Conservation (phyloP, 2,797 vertebrate genomes). For the Gouania willdenowi region DNA sequence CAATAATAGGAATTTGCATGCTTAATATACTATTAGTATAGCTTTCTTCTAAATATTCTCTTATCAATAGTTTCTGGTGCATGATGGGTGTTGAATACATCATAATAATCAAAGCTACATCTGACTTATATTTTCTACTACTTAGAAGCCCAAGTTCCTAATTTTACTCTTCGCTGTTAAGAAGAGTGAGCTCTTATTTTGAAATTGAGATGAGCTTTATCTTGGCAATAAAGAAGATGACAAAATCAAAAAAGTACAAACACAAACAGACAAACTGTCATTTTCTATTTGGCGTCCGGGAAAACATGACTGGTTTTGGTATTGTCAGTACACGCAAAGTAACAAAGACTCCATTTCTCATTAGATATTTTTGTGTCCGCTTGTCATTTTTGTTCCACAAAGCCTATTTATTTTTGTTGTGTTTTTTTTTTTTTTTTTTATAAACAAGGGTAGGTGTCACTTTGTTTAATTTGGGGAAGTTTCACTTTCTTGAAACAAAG, state of each 20-base stretch:
- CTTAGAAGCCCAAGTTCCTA: too few species aligned
- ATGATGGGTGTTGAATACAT: too few species aligned
- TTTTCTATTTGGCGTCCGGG: background rate
- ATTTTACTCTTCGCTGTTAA: background rate
- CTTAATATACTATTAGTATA: too few species aligned
- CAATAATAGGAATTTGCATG: too few species aligned
- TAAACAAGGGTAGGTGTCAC: constrained; percentile 9
- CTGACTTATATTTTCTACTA: too few species aligned
- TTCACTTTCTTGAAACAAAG: constrained; percentile 18
- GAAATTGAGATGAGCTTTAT: background rate
- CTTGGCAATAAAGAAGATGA: background rate
- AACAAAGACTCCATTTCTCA: background rate
- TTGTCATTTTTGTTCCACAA: constrained; percentile 6
- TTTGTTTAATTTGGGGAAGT: constrained; percentile 11
- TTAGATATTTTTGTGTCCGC: background rate
- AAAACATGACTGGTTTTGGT: too few species aligned
- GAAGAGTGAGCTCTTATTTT: too few species aligned
- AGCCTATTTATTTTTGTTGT: background rate
- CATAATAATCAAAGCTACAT: too few species aligned
- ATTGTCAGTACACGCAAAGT: constrained; percentile 5
- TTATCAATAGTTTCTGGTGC: too few species aligned
- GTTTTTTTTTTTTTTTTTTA: background rate
- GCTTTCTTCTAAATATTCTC: too few species aligned
- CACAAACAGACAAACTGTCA: background rate
- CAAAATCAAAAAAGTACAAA: background rate